Conservation (phyloP, 2,797 vertebrate species). For the Eupleurogrammus muticus region DNA sequence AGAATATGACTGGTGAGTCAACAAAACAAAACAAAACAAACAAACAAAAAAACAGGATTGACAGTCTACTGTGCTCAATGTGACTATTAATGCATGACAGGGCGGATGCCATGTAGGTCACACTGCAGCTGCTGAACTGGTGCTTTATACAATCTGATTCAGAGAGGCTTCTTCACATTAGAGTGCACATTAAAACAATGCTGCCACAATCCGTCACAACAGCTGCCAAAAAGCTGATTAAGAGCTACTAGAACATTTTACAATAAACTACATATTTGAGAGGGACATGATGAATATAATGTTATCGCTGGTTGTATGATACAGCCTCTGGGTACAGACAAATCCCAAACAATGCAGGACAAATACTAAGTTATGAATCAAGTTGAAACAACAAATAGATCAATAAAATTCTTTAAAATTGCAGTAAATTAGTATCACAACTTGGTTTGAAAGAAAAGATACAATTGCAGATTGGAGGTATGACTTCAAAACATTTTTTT, state of each 20-base stretch:
- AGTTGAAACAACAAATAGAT: background rate
- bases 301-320: background rate
- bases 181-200: conserved; percentile 37
- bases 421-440: background rate
- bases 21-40: background rate
- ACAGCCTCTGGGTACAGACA: background rate
- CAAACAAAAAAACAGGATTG: conserved; percentile 14
- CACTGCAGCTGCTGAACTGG: conserved; percentile 49
- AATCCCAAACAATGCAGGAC: background rate
- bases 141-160: conserved; percentile 1
- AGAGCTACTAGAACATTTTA: background rate
- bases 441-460: background rate
- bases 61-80: conserved; percentile 26
- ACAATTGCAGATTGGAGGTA: background rate
- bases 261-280: background rate
- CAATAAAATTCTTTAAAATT: background rate
- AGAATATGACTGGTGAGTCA: conserved; percentile 13
- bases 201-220: conserved; percentile 31
- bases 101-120: conserved; percentile 16
- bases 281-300: background rate
- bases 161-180: conserved; percentile 23
- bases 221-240: conserved; percentile 7
- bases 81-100: conserved; percentile 39
- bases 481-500: background rate
- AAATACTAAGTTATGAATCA: background rate